Conservation (phyloP, 2,113 vertebrate genomes). For the Charadrius vociferus region DNA sequence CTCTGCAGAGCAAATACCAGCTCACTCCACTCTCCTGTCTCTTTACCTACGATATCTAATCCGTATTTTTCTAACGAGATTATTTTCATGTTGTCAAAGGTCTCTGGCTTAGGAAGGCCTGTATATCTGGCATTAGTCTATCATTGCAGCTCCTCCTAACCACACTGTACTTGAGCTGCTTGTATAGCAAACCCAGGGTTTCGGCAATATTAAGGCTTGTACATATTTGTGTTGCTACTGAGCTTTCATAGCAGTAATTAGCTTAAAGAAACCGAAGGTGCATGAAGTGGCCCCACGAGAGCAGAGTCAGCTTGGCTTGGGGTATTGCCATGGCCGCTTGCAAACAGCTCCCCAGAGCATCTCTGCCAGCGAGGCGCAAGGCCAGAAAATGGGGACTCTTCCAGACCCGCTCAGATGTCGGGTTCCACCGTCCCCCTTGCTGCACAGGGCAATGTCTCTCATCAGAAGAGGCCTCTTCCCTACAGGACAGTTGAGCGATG, state of each 20-base stretch:
- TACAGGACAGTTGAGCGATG: neutral
- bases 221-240: neutral
- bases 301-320: neutral
- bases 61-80: neutral
- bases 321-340: neutral
- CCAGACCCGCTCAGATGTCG: neutral
- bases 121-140: neutral
- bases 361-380: neutral
- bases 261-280: neutral
- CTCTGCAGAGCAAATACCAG: neutral
- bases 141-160: neutral
- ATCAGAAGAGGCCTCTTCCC: neutral
- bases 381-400: neutral
- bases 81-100: neutral
- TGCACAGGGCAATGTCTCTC: neutral
- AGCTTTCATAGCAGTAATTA: neutral
- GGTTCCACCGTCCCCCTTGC: neutral
- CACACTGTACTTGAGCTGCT: neutral
- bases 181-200: neutral
- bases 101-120: neutral
- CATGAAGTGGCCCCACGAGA: neutral
- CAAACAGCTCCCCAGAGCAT: neutral
- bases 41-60: neutral
- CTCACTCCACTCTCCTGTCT: neutral
- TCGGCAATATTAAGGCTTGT: neutral